These are phyloP conservation scores for Burhinus oedicnemus DNA, from an alignment of 2,113 vertebrate species.

Conservation along the genomic window DNA sequence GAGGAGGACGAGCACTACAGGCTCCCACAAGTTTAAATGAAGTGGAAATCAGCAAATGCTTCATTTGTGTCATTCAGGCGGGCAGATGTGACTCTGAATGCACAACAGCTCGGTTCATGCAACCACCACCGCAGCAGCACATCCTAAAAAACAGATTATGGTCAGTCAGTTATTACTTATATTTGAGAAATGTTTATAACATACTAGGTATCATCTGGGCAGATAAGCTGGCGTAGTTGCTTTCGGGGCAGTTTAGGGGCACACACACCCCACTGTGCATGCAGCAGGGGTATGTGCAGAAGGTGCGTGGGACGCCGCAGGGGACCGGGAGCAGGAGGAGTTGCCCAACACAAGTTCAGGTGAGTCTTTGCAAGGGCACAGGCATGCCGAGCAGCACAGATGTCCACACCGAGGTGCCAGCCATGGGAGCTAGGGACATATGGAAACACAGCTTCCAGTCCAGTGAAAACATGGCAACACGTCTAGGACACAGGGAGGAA, in stretches of 20 bases:
- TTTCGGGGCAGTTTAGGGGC: not conserved
- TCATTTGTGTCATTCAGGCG: not conserved
- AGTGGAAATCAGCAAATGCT: not conserved
- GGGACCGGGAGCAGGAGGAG: not conserved
- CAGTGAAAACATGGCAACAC: not conserved
- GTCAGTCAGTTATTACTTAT: not conserved
- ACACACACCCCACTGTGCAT: rapidly evolving
- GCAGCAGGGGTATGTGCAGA: rapidly evolving
- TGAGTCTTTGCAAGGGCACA: not conserved
- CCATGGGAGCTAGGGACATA: not conserved
- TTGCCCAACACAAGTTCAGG: not conserved
- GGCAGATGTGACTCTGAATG: not conserved
- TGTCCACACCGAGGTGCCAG: not conserved
- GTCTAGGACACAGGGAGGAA: not conserved
- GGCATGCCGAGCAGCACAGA: not conserved
- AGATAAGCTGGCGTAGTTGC: rapidly evolving
- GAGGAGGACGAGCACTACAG: not conserved
- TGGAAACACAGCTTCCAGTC: conserved; percentile 29
- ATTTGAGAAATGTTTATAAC: not conserved
- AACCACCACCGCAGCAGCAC: rapidly evolving
- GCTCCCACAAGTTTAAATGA: not conserved
- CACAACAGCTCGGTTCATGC: not conserved
- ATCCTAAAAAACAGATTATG: not conserved
- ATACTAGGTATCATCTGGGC: not conserved
- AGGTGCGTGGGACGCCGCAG: rapidly evolving